phyloP scores from a whole-genome alignment of 64 coral and sea anemone species.

The Montipora cactus region DNA sequence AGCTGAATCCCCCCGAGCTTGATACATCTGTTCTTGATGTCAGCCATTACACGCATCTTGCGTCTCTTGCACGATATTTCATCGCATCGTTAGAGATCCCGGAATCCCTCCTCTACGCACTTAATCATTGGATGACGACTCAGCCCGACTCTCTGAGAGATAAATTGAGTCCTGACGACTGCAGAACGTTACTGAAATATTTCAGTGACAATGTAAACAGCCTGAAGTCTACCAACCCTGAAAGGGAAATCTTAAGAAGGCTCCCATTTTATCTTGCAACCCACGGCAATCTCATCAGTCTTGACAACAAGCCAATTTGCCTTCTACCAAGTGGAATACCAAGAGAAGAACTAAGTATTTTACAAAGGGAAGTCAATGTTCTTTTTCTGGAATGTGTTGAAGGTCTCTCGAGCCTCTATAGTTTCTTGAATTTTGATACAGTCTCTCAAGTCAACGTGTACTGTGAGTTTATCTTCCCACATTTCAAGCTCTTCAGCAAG shows the following conservation, averaged over 20 bases:
- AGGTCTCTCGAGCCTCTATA: conserved; percentile 10
- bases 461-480: conserved; percentile 45
- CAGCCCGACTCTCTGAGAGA: neutral
- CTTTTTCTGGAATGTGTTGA: conserved; percentile 47
- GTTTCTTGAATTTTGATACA: neutral
- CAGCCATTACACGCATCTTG: too few species aligned
- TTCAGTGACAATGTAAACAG: neutral
- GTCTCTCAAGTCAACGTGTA: conserved; percentile 52
- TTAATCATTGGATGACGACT: neutral
- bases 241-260: neutral
- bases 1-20: conserved; percentile 47
- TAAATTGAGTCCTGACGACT: neutral
- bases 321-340: conserved; percentile 27
- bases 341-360: conserved; percentile 8
- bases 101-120: conserved; percentile 27
- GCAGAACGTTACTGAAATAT: conserved; percentile 21
- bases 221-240: neutral
- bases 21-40: neutral
- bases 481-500: conserved; percentile 51
- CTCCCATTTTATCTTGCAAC: conserved; percentile 58
- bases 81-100: conserved; percentile 50
- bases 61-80: neutral
- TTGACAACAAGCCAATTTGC: conserved; percentile 1
- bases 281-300: conserved; percentile 18
- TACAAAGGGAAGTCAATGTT: conserved; percentile 26